These are phyloP conservation scores for Hystrix brachyura DNA, from an alignment of 2,113 vertebrate species.

Conservation along the genomic window DNA sequence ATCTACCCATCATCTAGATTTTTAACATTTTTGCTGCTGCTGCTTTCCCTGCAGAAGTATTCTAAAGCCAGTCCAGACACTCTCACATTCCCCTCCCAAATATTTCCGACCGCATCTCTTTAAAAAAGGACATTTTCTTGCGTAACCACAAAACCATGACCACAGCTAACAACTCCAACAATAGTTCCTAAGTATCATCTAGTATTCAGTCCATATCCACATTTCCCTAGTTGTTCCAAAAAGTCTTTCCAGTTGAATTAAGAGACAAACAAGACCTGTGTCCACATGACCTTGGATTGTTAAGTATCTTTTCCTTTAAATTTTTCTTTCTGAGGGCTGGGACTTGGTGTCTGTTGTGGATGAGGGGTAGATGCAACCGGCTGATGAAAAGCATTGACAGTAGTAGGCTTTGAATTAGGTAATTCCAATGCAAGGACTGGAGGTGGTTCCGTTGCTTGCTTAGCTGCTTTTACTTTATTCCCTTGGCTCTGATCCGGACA, in stretches of 20 bases:
- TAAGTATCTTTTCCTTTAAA: background rate
- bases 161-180: conserved; percentile 20
- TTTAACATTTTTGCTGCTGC: conserved; percentile 61
- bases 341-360: background rate
- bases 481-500: conserved; percentile 36
- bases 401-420: background rate
- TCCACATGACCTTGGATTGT: background rate
- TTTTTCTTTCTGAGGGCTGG: background rate
- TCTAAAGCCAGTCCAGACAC: conserved; percentile 55
- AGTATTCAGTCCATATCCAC: background rate
- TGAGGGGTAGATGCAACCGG: background rate
- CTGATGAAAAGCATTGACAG: background rate
- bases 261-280: background rate
- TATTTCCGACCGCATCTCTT: conserved; percentile 42
- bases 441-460: background rate
- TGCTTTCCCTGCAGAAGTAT: conserved; percentile 13
- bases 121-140: conserved; percentile 54
- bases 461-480: conserved; percentile 5
- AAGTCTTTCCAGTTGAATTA: background rate
- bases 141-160: conserved; percentile 56
- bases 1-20: conserved; percentile 33
- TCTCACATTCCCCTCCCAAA: conserved; percentile 33
- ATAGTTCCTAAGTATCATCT: background rate
- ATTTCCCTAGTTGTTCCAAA: background rate
- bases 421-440: background rate